Evolutionary conservation across 1,140 invertebrate species (phyloP).

Genomic region (Drosophila nigrodunni): DNA sequence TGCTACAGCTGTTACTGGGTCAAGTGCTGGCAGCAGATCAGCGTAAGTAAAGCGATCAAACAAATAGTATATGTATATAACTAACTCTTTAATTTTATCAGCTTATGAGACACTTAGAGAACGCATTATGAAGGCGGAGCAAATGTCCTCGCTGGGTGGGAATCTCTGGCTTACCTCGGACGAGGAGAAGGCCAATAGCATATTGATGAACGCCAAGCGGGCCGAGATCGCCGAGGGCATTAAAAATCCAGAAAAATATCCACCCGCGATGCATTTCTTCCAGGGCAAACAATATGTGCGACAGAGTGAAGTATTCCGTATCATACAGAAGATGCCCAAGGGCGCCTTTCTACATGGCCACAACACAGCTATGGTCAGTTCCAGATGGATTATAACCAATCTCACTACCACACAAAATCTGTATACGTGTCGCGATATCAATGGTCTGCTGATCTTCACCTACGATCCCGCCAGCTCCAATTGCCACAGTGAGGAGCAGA

Average conservation of each 20-base stretch:
- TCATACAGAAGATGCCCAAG: conserved; percentile 90
- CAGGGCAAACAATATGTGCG: conserved; percentile 87
- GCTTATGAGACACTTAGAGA: conserved; percentile 76
- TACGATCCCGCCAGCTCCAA: conserved; percentile 76
- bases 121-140: conserved; percentile 78
- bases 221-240: conserved; percentile 75
- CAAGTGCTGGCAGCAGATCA: conserved; percentile 45
- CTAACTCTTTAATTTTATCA: background rate
- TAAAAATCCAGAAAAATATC: conserved; percentile 78
- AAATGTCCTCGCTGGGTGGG: conserved; percentile 65
- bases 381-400: conserved; percentile 88
- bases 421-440: conserved; percentile 88
- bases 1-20: conserved; percentile 7
- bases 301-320: conserved; percentile 88
- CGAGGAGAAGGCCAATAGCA: conserved; percentile 79
- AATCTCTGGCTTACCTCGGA: conserved; percentile 73
- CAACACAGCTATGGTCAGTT: conserved; percentile 88
- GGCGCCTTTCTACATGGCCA: conserved; percentile 91
- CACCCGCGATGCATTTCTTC: conserved; percentile 89
- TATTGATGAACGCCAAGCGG: conserved; percentile 80
- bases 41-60: conserved; percentile 50
- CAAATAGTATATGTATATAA: background rate
- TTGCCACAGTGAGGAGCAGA: conserved; percentile 86
- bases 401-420: conserved; percentile 89
- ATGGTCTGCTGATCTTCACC: conserved; percentile 82